Base-by-base conservation (phyloP, 2,888 invertebrate genomes). In the Nymphalis polychloros region DNA sequence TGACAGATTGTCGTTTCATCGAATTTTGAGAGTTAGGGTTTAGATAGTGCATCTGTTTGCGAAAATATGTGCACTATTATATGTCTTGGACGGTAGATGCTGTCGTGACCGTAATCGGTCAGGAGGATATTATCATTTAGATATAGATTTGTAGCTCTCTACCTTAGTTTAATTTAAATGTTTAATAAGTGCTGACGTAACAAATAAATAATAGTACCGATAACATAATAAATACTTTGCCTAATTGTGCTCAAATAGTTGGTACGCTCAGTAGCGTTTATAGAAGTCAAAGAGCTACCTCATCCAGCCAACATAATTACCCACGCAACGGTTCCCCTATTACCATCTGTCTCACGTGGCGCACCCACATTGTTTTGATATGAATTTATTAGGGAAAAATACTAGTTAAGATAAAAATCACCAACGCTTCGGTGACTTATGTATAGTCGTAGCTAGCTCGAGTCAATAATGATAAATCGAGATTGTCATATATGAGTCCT, bases 291-390 rank as follows among this genome's bases (percentile, higher is more conserved):
- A 86, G 64, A 64, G 55, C 53, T 55, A 83, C 80, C 73, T 77
- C 78, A 63, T 69, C 76, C 81, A 80, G 80, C 81, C 81, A 80
- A 72, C 63, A 79, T 86, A 86, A 88, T 84, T 87, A 84, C 80
- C 79, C 80, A 79, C 81, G 77, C 81, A 75, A 77, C 73, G 67
- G 69, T 74, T 81, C 83, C 80, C 82, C 78, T 76, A n/a, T 3
- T 72, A 72, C 75, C 77, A 72, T 72, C 74, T 74, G 75, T 76
- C 76, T 79, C 76, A 77, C 76, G 79, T 77, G 78, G 78, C 81
- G 80, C 81, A 76, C 84, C 83, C 79, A 80, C 71, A 79, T 79
- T 82, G 80, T 86, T 86, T 85, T 84, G 76, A 82, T 85, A 84
- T 80, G 77, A 82, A 83, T 84, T 82, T 81, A 81, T 74, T 78